These are phyloP conservation scores for Haemorhous mexicanus DNA, from an alignment of 2,113 vertebrate genomes.

Conservation along the genomic window DNA sequence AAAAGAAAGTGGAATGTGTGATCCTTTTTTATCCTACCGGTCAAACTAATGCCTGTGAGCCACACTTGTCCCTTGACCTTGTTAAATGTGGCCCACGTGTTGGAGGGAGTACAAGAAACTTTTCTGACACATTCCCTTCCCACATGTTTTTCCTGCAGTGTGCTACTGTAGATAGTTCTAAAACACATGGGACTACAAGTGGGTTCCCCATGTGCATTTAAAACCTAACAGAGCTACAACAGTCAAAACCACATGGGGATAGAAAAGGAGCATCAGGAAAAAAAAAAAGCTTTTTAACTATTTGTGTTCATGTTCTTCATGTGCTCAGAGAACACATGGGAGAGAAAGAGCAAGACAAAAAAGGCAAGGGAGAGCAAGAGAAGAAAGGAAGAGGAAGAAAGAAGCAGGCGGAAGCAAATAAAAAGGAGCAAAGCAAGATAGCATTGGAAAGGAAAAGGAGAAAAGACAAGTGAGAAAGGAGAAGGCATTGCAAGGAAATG, in stretches of 20 bases:
- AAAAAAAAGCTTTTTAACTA: not conserved
- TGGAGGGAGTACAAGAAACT: slow-evolving; percentile 58
- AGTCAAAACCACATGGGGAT: slow-evolving; percentile 4
- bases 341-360: slow-evolving; percentile 11
- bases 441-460: slow-evolving; percentile 1
- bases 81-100: slow-evolving; percentile 64
- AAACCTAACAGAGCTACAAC: slow-evolving; percentile 32
- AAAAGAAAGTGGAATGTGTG: slow-evolving; percentile 13
- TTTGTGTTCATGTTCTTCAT: not conserved
- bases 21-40: slow-evolving; percentile 35
- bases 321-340: not conserved
- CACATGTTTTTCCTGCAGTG: slow-evolving; percentile 57
- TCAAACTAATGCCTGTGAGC: slow-evolving; percentile 62
- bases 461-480: not conserved
- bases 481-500: slow-evolving; percentile 6
- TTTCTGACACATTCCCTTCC: slow-evolving; percentile 56
- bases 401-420: slow-evolving; percentile 13
- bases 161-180: slow-evolving; percentile 55
- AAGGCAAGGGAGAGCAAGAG: not conserved
- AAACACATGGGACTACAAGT: slow-evolving; percentile 58
- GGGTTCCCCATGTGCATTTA: slow-evolving; percentile 38
- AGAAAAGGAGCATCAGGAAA: not conserved
- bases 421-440: slow-evolving; percentile 38
- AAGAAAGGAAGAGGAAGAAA: slow-evolving; percentile 47
- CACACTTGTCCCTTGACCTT: slow-evolving; percentile 70